Base-by-base conservation (phyloP, 2,888 invertebrate species). In the Laspeyria flexula region DNA sequence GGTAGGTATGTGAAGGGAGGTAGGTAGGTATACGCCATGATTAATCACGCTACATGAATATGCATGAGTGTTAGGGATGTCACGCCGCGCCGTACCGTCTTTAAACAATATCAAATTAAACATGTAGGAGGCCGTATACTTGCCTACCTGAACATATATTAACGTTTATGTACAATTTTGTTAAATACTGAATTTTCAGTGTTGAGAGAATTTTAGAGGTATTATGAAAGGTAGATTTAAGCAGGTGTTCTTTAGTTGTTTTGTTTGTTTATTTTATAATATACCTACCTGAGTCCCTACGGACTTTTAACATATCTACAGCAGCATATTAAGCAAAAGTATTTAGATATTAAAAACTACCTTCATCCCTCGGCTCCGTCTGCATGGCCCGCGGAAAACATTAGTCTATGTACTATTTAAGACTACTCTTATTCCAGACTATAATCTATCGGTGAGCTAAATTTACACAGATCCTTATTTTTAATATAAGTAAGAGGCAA, bases 41-140 rank as follows among this genome's bases (percentile, higher is more conserved):
- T 90, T 91, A 91, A 91, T 91, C 88, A 83, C 84, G 74, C 71
- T 47, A 75, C 82, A 89, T 92, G 91, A 92, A 92, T 92, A 92
- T 92, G 88, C 84, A 92, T 89, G 84, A 83, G 85, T 61, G 78
- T 81, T 81, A 81, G 83, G 81, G 81, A 79, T 87, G 89, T 83
- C 89, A 88, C 85, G 79, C 61, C 45, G 60, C 43, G 43, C 47
- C 55, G 69, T 71, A 75, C 79, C 78, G 81, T 88, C 89, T 88
- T 87, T 85, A 86, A 87, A 79, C 80, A 81, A 88, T 89, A 88
- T 86, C 81, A 86, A 88, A 88, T 88, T 86, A 86, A 88, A 84
- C 83, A 85, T 82, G 80, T 81, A 83, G 60, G 71, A 73, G 61
- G 65, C 53, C 60, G 51, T 56, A 40, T 55, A 41, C 44, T 47